Percentiles rank a stretch among this genome's conserved stretches.
These are phyloP conservation scores for Conops quadrifasciatus DNA, from an alignment of 2,888 invertebrate genomes.

Conservation along the genomic window DNA sequence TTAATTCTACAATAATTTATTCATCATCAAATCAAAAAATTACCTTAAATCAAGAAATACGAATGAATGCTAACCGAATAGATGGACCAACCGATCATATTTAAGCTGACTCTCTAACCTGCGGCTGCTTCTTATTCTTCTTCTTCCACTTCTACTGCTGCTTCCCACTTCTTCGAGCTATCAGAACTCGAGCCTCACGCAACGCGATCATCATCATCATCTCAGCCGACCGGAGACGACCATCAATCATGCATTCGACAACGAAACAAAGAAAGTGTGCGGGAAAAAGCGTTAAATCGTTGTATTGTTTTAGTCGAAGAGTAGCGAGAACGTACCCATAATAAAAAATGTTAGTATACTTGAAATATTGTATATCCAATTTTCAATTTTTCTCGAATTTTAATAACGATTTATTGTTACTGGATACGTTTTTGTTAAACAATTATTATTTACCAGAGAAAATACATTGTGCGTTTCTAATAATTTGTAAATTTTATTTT, in stretches of 20 bases:
- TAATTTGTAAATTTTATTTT: too few species aligned
- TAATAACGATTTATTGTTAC: too few species aligned
- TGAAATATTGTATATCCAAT: too few species aligned
- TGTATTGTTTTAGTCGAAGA: not conserved
- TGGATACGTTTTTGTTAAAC: too few species aligned
- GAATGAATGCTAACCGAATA: too few species aligned
- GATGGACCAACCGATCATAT: too few species aligned
- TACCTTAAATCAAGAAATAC: too few species aligned
- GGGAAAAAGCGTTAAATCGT: conserved; percentile 22
- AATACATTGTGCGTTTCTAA: too few species aligned
- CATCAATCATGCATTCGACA: conserved; percentile 33
- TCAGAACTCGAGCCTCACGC: conserved; percentile 25
- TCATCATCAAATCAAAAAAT: not conserved
- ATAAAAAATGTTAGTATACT: too few species aligned
- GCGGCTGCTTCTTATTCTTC: not conserved
- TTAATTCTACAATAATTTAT: conserved; percentile 15
- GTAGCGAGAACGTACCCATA: not conserved
- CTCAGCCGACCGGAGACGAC: conserved; percentile 20
- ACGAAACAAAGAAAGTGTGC: conserved; percentile 13
- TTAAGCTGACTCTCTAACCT: not conserved
- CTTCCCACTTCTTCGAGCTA: not conserved
- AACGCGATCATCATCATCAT: conserved; percentile 23
- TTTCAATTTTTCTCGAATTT: too few species aligned
- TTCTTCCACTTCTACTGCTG: too few species aligned
- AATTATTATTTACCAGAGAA: too few species aligned